phyloP scores from a whole-genome alignment of 2,888 invertebrate species.

The Sphaeridia pumilis region DNA sequence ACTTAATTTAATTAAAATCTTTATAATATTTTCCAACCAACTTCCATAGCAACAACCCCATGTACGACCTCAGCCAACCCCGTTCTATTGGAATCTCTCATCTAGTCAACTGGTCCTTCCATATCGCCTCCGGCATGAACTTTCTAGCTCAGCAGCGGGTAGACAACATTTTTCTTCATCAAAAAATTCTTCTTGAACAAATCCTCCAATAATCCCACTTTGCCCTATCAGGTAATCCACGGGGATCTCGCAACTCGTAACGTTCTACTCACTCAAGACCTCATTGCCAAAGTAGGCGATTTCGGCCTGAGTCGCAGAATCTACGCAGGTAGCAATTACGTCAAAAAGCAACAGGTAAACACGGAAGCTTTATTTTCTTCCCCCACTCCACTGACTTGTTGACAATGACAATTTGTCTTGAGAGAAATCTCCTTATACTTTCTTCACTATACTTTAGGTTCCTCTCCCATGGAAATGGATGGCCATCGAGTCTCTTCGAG shows the following conservation, averaged over 20 bases:
- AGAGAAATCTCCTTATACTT: background rate
- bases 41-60: too few relatives aligned
- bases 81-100: too few relatives aligned
- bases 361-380: background rate
- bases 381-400: too few relatives aligned
- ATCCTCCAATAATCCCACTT: too few relatives aligned
- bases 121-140: background rate
- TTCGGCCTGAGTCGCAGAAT: background rate
- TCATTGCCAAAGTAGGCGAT: background rate
- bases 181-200: too few relatives aligned
- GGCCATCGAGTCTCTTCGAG: too few relatives aligned
- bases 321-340: background rate
- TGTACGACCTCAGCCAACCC: too few relatives aligned
- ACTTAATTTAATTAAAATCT: too few relatives aligned
- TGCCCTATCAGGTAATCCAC: background rate
- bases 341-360: background rate
- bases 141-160: background rate
- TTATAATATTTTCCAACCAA: too few relatives aligned
- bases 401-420: background rate
- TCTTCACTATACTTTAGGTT: background rate
- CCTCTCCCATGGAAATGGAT: conserved; percentile 10
- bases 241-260: background rate
- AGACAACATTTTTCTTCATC: too few relatives aligned
- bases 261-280: background rate
- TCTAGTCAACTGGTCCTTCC: background rate